Evolutionary conservation across 2,113 vertebrate genomes (phyloP).

Genomic region (Grammomys dolichurus): DNA sequence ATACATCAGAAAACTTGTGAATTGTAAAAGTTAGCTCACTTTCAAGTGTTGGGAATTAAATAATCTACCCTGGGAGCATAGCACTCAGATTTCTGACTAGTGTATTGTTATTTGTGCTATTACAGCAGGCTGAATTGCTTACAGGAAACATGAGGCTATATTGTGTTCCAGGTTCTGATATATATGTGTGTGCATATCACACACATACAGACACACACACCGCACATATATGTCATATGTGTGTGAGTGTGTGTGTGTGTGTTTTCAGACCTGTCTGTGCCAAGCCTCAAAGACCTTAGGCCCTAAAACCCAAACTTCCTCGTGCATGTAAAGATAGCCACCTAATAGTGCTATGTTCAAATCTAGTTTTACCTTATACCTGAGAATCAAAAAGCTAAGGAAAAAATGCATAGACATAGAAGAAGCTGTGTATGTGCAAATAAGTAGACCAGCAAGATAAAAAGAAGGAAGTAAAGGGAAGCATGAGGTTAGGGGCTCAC

Average conservation of each 20-base stretch:
- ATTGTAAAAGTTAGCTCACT: not conserved
- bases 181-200: not conserved
- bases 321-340: not conserved
- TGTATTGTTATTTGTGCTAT: conserved; percentile 14
- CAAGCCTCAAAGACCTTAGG: conserved; percentile 4
- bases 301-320: conserved; percentile 45
- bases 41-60: conserved; percentile 17
- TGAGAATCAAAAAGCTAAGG: conserved; percentile 34
- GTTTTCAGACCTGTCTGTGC: not conserved
- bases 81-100: conserved; percentile 12
- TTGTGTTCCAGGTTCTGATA: not conserved
- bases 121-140: not conserved
- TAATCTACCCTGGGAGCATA: not conserved
- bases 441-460: not conserved
- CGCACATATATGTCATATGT: not conserved
- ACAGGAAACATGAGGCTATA: not conserved
- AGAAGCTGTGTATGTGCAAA: not conserved
- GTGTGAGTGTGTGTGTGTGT: not conserved
- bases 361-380: conserved; percentile 20
- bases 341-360: not conserved
- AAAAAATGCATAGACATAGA: not conserved
- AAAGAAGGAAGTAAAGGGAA: not conserved
- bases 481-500: not conserved
- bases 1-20: conserved; percentile 29
- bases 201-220: no score